A percentile compares a stretch with the other conserved stretches of the same genome.
These are phyloP conservation scores for Lasioglossum figueresi DNA, from an alignment of 2,888 invertebrate species.

Conservation along the genomic window DNA sequence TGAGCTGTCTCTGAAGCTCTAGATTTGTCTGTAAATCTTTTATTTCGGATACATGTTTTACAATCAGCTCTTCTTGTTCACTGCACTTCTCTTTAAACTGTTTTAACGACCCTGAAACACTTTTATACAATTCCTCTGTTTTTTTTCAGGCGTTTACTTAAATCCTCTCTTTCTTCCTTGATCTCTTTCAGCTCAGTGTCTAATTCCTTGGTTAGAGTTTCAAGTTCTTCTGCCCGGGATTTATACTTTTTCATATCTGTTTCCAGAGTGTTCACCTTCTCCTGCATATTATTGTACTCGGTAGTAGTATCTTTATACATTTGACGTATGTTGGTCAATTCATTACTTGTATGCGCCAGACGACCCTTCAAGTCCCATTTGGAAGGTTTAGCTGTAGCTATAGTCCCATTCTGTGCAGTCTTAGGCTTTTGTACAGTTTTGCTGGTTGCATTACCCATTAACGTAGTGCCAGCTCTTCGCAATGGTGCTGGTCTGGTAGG, in stretches of 20 bases:
- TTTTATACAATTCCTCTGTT: slow-evolving; percentile 84
- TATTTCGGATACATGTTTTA: slow-evolving; percentile 56
- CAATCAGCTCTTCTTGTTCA: slow-evolving; percentile 78
- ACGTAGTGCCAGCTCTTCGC: slow-evolving; percentile 72
- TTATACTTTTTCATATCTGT: slow-evolving; percentile 65
- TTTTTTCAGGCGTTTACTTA: slow-evolving; percentile 79
- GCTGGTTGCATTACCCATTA: slow-evolving; percentile 27
- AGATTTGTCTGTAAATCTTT: slow-evolving; percentile 78
- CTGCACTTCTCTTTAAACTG: slow-evolving; percentile 85
- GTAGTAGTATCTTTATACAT: slow-evolving; percentile 87
- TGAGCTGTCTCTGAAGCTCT: slow-evolving; percentile 63
- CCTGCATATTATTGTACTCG: slow-evolving; percentile 65
- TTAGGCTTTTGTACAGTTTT: slow-evolving; percentile 67
- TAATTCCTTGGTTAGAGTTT: slow-evolving; percentile 83
- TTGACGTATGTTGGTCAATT: slow-evolving; percentile 87
- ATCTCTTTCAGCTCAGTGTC: slow-evolving; percentile 86
- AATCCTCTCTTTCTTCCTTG: slow-evolving; percentile 83
- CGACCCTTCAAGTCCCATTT: slow-evolving; percentile 81
- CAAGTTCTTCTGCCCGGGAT: slow-evolving; percentile 70
- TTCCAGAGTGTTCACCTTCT: slow-evolving; percentile 66
- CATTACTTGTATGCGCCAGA: slow-evolving; percentile 82
- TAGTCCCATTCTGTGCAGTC: slow-evolving; percentile 68
- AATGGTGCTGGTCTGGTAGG: slow-evolving; percentile 46
- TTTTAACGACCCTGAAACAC: slow-evolving; percentile 68
- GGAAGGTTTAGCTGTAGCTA: slow-evolving; percentile 71